Base-by-base conservation (phyloP, 2,113 vertebrate species). In the Sminthopsis crassicaudata region DNA sequence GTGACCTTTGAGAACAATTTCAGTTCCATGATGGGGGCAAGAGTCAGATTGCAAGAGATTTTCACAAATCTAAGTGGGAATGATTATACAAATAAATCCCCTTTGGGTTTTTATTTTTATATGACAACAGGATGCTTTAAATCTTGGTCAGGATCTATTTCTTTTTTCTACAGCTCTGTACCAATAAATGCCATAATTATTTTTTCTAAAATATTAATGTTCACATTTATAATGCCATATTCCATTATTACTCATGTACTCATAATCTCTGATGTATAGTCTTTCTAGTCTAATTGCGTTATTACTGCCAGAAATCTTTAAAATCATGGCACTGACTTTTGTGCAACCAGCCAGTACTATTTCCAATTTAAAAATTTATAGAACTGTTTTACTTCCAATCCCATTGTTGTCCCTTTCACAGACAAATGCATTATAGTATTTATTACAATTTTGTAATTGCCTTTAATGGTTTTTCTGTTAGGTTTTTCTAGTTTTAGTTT, bases 401-500 rank as follows among this genome's bases (percentile, higher is more conserved):
- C 16, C n/a, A 42, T 42, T 19, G 14, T 42, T 84, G n/a, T 19
- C n/a, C n/a, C n/a, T 42, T 84, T 84, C 67, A 22, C 19, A 84
- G 36, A 84, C 67, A 84, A 84, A 42, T 42, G 7, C 67, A 23
- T 84, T 42, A 42, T 42, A 42, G 67, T 84, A 42, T 84, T 84
- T 42, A 42, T n/a, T 84, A 84, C n/a, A 84, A 84, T 84, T 84
- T 84, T 23, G 8, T 84, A 84, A 84, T 84, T 84, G 23, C n/a
- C 7, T 84, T 84, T 84, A 76, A 84, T 84, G 5, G 19, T 42
- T 84, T 42, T 42, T 19, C 36, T n/a, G 5, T 84, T 84, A 42
- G 67, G 23, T 84, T 84, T 84, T 84, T 54, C 16, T 57, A 92
- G 54, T 46, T 91, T n/a, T 55, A 93, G 46, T 67, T 96, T 91